phyloP scores from a whole-genome alignment of 2,797 vertebrate species.

The Pangasius sanitwongsei region DNA sequence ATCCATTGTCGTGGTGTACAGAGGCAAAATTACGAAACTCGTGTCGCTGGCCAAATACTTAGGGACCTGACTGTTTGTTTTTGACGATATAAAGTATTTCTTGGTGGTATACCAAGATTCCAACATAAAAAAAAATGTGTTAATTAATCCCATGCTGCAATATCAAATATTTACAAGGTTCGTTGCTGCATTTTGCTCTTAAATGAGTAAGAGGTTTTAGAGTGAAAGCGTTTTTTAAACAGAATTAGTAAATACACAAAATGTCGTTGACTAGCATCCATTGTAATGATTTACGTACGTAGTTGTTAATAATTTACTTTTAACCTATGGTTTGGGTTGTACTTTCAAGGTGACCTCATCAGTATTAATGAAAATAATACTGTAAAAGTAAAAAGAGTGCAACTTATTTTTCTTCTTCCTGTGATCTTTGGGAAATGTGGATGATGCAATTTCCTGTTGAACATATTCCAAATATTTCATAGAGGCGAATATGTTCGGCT shows the following conservation, averaged over 20 bases:
- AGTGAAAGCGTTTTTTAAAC: too few relatives aligned
- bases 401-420: not conserved
- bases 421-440: not conserved
- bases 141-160: not conserved
- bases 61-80: not conserved
- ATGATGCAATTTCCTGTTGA: not conserved
- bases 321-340: too few relatives aligned
- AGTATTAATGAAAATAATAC: not conserved
- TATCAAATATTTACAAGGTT: not conserved
- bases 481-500: not conserved
- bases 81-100: not conserved
- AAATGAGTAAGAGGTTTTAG: too few relatives aligned
- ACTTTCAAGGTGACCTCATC: not conserved
- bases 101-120: not conserved
- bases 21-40: too few relatives aligned
- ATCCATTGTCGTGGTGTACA: too few relatives aligned
- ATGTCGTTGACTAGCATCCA: not conserved
- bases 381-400: not conserved
- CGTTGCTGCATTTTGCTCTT: not conserved
- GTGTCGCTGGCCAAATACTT: too few relatives aligned
- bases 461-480: not conserved
- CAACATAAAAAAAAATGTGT: not conserved
- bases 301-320: not conserved
- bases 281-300: not conserved
- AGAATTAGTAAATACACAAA: not conserved